phyloP scores from a whole-genome alignment of 2,888 invertebrate species.

The Drosophila niveifrons region DNA sequence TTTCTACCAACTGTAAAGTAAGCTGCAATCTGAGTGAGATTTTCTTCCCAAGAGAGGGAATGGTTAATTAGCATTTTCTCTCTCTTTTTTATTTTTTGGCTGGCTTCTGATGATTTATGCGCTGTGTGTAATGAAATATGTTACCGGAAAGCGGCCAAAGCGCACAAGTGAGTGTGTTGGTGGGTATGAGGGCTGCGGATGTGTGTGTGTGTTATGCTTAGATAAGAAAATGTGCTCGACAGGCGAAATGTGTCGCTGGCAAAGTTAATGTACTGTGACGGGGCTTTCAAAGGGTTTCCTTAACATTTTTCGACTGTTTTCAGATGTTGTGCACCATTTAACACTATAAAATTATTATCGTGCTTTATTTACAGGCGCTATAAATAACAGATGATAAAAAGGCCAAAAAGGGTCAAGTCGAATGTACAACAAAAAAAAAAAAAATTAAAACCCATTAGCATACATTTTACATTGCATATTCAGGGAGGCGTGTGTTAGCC shows the following conservation, averaged over 20 bases:
- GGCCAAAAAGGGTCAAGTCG: slow-evolving; percentile 26
- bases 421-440: slow-evolving; percentile 2
- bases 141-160: slow-evolving; percentile 35
- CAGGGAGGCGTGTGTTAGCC: slow-evolving; percentile 17
- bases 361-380: slow-evolving; percentile 57
- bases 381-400: slow-evolving; percentile 49
- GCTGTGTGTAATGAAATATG: slow-evolving; percentile 63
- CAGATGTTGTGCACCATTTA: slow-evolving; percentile 69
- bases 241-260: slow-evolving; percentile 58
- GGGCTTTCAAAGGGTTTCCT: slow-evolving; percentile 62
- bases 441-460: slow-evolving; percentile 59
- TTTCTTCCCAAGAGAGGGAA: slow-evolving; percentile 6
- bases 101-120: slow-evolving; percentile 64
- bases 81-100: neutral
- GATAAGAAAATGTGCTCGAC: slow-evolving; percentile 76
- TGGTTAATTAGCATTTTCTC: slow-evolving; percentile 72
- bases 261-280: slow-evolving; percentile 77
- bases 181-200: slow-evolving; percentile 1
- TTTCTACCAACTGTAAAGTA: slow-evolving; percentile 9
- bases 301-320: slow-evolving; percentile 23
- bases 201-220: slow-evolving; percentile 43
- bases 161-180: slow-evolving; percentile 26
- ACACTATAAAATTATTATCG: slow-evolving; percentile 80
- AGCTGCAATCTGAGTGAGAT: slow-evolving; percentile 26
- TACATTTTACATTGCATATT: slow-evolving; percentile 42